These are phyloP conservation scores for Cyprinodon diabolis DNA, from an alignment of 2,797 vertebrate genomes.

Conservation along the genomic window DNA sequence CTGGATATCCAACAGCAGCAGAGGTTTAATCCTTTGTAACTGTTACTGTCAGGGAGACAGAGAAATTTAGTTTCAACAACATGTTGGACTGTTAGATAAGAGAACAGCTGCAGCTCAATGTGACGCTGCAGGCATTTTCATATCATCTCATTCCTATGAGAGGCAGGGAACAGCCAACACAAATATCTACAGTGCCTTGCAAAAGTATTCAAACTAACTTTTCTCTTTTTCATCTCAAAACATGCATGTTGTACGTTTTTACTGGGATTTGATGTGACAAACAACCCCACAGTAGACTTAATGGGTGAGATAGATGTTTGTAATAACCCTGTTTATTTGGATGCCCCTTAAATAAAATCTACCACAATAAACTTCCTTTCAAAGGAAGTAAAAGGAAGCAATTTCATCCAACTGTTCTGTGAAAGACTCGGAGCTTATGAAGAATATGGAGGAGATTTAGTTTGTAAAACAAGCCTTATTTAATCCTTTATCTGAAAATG, in stretches of 20 bases:
- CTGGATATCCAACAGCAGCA: slow-evolving; percentile 12
- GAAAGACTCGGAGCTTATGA: not conserved
- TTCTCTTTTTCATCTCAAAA: not conserved
- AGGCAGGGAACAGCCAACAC: not conserved
- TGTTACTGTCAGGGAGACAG: slow-evolving; percentile 11
- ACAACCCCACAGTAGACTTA: not conserved
- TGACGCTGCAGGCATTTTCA: slow-evolving; percentile 4
- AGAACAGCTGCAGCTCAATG: not conserved
- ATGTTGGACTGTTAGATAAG: slow-evolving; percentile 1
- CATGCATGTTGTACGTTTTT: not conserved
- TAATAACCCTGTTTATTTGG: not conserved
- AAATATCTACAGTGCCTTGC: not conserved
- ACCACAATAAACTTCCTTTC: not conserved
- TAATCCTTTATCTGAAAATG: not conserved
- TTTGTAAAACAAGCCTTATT: not conserved
- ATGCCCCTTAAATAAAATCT: not conserved
- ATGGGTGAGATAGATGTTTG: not conserved
- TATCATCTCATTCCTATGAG: not conserved
- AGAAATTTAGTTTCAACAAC: slow-evolving; percentile 27
- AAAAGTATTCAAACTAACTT: not conserved
- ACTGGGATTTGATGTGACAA: not conserved
- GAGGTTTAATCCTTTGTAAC: not conserved
- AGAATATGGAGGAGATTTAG: not conserved
- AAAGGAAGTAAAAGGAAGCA: not conserved
- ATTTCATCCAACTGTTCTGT: not conserved